phyloP scores from a whole-genome alignment of 64 coral and sea anemone genomes.

The Actinia equina region DNA sequence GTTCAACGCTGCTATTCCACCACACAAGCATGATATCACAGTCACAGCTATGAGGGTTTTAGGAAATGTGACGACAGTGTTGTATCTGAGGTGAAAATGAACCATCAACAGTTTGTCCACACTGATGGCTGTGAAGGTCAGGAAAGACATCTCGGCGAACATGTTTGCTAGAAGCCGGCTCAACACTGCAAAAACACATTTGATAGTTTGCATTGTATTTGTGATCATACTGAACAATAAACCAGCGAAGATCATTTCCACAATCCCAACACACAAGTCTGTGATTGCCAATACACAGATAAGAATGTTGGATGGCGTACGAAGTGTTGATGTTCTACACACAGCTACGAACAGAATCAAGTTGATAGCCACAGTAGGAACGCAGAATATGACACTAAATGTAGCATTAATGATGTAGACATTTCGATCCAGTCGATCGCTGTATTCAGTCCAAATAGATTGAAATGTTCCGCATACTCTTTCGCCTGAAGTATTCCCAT shows the following conservation, averaged over 20 bases:
- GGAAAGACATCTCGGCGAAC: neutral
- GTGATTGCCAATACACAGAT: neutral
- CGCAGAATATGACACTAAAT: neutral
- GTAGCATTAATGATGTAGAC: neutral
- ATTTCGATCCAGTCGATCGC: neutral
- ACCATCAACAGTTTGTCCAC: constrained; percentile 11
- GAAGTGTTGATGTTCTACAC: neutral
- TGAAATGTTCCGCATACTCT: neutral
- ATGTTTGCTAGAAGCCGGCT: neutral
- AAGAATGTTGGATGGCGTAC: neutral
- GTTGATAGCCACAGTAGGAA: neutral
- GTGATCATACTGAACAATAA: neutral
- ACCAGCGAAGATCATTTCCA: neutral
- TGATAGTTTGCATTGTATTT: neutral
- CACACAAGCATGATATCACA: neutral
- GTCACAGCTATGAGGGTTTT: neutral
- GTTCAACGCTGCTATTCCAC: neutral
- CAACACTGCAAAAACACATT: neutral
- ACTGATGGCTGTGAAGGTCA: constrained; percentile 14
- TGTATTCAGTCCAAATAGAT: neutral
- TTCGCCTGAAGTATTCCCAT: neutral
- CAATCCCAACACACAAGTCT: neutral
- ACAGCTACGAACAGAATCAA: neutral
- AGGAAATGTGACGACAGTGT: neutral
- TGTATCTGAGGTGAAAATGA: constrained; percentile 25